A percentile compares a stretch with the other conserved stretches of the same genome.
Evolutionary conservation across 2,113 vertebrate genomes (phyloP).

Genomic region (Gyps fulvus): DNA sequence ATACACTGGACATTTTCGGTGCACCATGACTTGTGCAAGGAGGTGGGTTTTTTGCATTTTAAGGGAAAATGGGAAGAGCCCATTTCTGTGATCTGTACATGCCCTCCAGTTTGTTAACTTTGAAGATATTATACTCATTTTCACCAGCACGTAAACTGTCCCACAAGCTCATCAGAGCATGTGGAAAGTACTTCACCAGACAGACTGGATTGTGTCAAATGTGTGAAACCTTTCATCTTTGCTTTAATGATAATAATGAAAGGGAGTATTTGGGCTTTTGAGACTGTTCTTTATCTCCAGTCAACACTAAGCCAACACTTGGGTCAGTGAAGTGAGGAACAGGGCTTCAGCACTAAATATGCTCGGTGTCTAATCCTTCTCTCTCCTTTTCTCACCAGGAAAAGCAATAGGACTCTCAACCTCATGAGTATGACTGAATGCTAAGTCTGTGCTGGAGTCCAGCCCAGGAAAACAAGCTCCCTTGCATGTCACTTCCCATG

Average conservation of each 20-base stretch:
- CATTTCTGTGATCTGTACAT: background rate
- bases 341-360: background rate
- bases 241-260: background rate
- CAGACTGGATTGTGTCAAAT: background rate
- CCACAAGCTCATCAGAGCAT: background rate
- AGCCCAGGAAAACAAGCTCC: background rate
- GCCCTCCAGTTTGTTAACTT: background rate
- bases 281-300: background rate
- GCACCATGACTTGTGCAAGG: background rate
- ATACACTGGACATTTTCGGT: background rate
- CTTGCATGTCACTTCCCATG: background rate
- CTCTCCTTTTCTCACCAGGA: background rate
- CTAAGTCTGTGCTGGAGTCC: background rate
- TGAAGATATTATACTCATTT: background rate
- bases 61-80: background rate
- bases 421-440: background rate
- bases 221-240: background rate
- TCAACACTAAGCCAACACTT: background rate
- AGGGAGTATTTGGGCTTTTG: background rate
- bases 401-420: background rate
- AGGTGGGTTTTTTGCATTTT: background rate
- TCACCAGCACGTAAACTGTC: background rate
- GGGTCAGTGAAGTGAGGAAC: background rate
- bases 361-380: background rate
- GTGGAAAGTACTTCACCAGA: background rate